Percentiles rank a stretch among this genome's conserved stretches.
Conservation (phyloP, 2,797 vertebrate genomes). For the Hafferia zeledoni region DNA sequence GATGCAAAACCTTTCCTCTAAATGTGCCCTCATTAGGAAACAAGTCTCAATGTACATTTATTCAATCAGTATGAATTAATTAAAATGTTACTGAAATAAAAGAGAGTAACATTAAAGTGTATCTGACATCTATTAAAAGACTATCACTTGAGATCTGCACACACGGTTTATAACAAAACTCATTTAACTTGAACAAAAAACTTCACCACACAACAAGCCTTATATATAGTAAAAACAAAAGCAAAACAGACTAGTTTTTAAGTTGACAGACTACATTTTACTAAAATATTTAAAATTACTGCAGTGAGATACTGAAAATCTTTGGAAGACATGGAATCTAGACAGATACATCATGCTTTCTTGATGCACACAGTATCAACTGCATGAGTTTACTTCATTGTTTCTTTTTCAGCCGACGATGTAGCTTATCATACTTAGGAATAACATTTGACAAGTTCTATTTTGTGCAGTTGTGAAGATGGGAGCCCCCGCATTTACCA, state of each 20-base stretch:
- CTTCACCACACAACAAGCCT: neutral
- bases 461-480: neutral
- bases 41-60: conserved; percentile 86
- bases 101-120: conserved; percentile 78
- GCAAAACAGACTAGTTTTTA: neutral
- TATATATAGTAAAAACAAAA: neutral
- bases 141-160: conserved; percentile 76
- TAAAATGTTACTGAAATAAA: conserved; percentile 86
- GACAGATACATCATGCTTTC: neutral
- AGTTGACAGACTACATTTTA: neutral
- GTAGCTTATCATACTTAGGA: neutral
- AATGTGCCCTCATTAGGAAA: conserved; percentile 86
- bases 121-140: conserved; percentile 83
- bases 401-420: neutral
- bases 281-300: neutral
- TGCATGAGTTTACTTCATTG: neutral
- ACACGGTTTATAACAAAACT: conserved; percentile 69
- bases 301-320: neutral
- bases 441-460: neutral
- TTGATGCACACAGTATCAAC: neutral
- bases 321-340: neutral
- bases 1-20: conserved; percentile 87
- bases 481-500: neutral
- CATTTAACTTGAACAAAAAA: conserved; percentile 65
- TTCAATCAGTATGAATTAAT: conserved; percentile 89